Base-by-base conservation (phyloP, 1,140 invertebrate genomes). In the Cyclargus thomasi region DNA sequence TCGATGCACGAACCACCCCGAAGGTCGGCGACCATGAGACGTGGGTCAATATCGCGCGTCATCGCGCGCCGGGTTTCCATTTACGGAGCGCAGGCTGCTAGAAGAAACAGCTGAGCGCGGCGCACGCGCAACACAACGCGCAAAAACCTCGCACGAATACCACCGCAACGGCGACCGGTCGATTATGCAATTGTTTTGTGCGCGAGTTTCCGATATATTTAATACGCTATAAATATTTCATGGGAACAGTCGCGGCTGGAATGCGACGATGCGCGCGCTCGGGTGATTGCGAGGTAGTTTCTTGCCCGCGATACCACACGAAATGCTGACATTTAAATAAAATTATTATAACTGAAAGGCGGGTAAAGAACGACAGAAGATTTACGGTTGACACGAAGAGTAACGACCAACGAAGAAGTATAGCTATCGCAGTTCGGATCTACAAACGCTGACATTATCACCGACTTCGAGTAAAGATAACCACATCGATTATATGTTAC, bases 81-180 rank as follows among this genome's bases (percentile, higher is more conserved):
- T 74, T 85, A 88, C 79, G 87, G 82, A 63, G 79, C 77, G 83
- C 85, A 87, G 86, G 85, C 84, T 88, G 86, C 80, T 86, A 88
- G 85, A 86, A 86, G 80, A 85, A 85, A 88, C 87, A 90, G 85
- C 85, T 90, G 87, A 88, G 76, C 83, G 78, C 84, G 85, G 86
- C 86, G 84, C 86, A 84, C 81, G 79, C 75, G 73, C 73, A 75
- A 77, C 82, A 83, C 82, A 73, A 74, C 76, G 76, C 78, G 78
- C 78, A 87, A 86, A 86, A 87, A 85, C 0, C 39, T 35, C 78
- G 76, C 70, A 74, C 73, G 83, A 83, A 82, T 83, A 53, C 65
- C 29, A 57, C 23, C 53, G 29, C 53, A 66, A 20, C 29, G 35
- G 14, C 21, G 64, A 21, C 64, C 36, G 21, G 8, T 39, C 47